phyloP scores from a whole-genome alignment of 92 coral and sea anemone genomes.

The Isaurus tuberculatus region DNA sequence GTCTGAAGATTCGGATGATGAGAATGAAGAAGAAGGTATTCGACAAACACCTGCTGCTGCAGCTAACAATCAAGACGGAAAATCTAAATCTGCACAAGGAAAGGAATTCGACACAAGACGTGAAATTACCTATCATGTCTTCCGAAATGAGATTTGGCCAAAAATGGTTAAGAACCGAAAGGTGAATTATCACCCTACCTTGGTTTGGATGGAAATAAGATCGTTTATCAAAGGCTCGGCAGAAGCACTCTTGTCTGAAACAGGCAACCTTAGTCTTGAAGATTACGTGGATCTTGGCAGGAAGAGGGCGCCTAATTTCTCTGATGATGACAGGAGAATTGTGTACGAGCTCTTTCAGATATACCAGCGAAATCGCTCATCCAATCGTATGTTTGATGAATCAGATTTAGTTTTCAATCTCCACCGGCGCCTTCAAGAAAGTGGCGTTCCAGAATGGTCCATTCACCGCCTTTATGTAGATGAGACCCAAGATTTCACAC shows the following conservation, averaged over 20 bases:
- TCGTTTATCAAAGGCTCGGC: constrained; percentile 97
- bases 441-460: constrained; percentile 83
- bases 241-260: constrained; percentile 75
- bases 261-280: constrained; percentile 73
- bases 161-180: constrained; percentile 77
- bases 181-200: constrained; percentile 86
- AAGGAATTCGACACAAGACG: constrained; percentile 73
- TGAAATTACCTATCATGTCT: constrained; percentile 91
- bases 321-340: constrained; percentile 79
- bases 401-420: constrained; percentile 89
- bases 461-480: constrained; percentile 93
- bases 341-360: constrained; percentile 73
- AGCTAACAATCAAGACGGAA: constrained; percentile 19
- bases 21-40: constrained; percentile 65
- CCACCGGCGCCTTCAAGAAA: constrained; percentile 75
- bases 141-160: constrained; percentile 87
- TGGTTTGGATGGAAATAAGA: constrained; percentile 97
- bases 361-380: constrained; percentile 70
- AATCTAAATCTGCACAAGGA: neutral
- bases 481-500: constrained; percentile 98
- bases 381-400: constrained; percentile 88
- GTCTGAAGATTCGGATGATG: constrained; percentile 72
- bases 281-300: constrained; percentile 85
- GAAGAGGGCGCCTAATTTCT: constrained; percentile 91
- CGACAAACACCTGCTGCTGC: constrained; percentile 57